Evolutionary conservation across 2,888 invertebrate genomes (phyloP), one percentile per base, ranked within the genome.

Genomic region (Aleiodes leptofemur): DNA sequence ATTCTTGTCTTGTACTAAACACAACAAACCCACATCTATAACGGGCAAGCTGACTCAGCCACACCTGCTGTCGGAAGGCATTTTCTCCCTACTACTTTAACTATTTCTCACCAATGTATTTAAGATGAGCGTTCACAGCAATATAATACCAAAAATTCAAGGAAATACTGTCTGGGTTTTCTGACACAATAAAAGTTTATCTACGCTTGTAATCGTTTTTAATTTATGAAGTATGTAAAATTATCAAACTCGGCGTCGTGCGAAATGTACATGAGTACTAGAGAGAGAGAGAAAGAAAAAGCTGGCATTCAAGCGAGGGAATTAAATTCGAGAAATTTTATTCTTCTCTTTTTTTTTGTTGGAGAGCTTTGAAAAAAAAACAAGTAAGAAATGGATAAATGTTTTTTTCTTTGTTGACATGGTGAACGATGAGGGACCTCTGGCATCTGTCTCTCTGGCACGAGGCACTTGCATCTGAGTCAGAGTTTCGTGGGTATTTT

Each of bases 11-110:
- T 82, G 82, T 64, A 86, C 86, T 86, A 86, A 86, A 86, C 86
- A 86, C 86, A 86, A 86, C 86, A 86, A 86, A 86, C 84, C 72
- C 69, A 73, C 68, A 76, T 83, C 86, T 86, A 86, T 86, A 86
- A 85, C 82, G 83, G 83, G 83, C 82, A 83, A 81, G 85, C 84
- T 86, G 86, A 86, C 83, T 86, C 86, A 86, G 82, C 86, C 82
- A 86, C 86, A 86, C 86, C 86, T 86, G 86, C 86, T 85, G 80
- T 81, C 59, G 57, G 56, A 70, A 53, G 66, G 64, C 72, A 76
- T 43, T 72, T 29, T 29, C 38, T 57, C 38, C 48, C 34, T 14
- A 57, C 55, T 14, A 48, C 56, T 43, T 43, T 11, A 43, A 43
- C 43, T 43, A 43, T 8, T 43, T 43, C 43, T 43, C 43, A 43